These are phyloP conservation scores for Pyrgilauda ruficollis DNA, from an alignment of 2,113 vertebrate species.

Conservation along the genomic window DNA sequence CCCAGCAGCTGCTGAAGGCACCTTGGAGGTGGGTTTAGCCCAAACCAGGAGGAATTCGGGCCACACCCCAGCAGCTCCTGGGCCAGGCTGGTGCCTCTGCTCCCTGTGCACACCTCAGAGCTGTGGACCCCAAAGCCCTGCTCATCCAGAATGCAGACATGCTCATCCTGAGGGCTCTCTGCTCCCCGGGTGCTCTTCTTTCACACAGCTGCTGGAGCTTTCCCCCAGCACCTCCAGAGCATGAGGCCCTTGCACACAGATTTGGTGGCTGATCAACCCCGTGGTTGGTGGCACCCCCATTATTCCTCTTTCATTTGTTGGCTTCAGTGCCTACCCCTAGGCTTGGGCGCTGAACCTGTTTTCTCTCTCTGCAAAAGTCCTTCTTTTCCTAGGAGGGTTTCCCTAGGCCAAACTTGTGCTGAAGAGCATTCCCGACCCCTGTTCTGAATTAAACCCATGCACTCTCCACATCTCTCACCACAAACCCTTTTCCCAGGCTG, in stretches of 20 bases:
- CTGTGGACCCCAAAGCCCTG: too few relatives aligned
- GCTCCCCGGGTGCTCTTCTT: not conserved
- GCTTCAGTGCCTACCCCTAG: not conserved
- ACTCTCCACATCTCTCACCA: rapidly evolving
- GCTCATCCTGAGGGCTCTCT: not conserved
- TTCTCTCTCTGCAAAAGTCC: not conserved
- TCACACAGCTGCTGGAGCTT: not conserved
- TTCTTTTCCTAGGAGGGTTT: not conserved
- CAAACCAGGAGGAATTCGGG: not conserved
- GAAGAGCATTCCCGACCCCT: not conserved
- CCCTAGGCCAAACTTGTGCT: not conserved
- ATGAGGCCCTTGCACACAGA: not conserved
- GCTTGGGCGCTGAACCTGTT: too few relatives aligned
- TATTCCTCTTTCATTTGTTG: not conserved
- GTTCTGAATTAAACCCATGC: rapidly evolving
- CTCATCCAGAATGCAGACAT: rapidly evolving
- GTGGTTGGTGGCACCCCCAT: not conserved
- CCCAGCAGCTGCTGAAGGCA: not conserved
- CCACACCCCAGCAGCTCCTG: not conserved
- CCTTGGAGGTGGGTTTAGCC: not conserved
- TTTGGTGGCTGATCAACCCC: not conserved
- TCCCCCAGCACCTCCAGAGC: not conserved
- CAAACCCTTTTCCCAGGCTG: not conserved
- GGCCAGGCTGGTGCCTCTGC: not conserved
- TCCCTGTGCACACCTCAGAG: rapidly evolving